Evolutionary conservation across 1,140 invertebrate genomes (phyloP), one percentile per base, ranked within the genome.

Genomic region (Gonioctena quinquepunctata): DNA sequence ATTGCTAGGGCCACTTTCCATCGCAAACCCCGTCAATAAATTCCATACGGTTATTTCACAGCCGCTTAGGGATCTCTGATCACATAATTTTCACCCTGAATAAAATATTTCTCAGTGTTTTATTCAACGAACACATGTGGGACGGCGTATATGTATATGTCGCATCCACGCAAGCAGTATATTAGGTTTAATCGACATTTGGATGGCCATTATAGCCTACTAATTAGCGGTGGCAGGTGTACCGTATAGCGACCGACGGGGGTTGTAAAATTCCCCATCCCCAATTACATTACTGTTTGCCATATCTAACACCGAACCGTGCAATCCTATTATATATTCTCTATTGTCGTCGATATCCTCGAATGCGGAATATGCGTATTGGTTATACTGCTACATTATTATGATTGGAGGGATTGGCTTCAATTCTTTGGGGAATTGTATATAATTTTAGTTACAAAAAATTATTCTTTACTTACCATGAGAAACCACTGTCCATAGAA

Each of bases 221-320:
- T 80, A 80, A 80, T 80, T 80, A 80, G 79, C 68, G 77, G 77
- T 79, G 77, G 77, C 79, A 80, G 79, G 79, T 80, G 79, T 73
- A 76, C 76, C 74, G 63, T 75, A 76, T 75, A 78, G 76, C 70
- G 66, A 78, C 77, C 76, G 76, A 72, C 56, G 72, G 71, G 70
- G 69, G 72, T 59, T 80, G 72, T 69, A 69, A 74, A 74, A 76
- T 70, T 74, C 71, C 73, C 57, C 75, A 23, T 67, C 69, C 60
- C 66, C 69, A 73, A 78, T 78, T 76, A 70, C 76, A 76, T 75
- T 76, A 78, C 63, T 70, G 72, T 73, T 73, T 66, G 63, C 63
- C 49, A 66, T 66, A 66, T 66, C 48, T 66, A 66, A 66, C 63
- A 28, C 49, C 19, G 48, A 26, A 23, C 22, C 25, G 22, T 13